Conservation (phyloP, 2,888 invertebrate species). For the Bellardia bayeri region DNA sequence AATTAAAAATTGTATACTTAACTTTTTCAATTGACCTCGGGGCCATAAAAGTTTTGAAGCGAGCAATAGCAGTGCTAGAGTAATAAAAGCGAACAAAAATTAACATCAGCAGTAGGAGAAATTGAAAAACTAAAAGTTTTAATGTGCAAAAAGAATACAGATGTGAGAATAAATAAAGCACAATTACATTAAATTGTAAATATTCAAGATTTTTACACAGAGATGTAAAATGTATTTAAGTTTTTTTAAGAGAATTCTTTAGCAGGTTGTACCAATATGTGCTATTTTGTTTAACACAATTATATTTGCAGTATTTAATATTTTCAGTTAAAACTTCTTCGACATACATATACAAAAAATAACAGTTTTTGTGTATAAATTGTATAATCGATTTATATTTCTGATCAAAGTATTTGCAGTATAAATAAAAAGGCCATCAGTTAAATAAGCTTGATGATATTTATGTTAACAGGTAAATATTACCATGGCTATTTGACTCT, state of each 20-base stretch:
- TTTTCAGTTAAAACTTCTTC: background rate
- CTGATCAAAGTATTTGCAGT: background rate
- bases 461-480: background rate
- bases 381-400: conserved; percentile 9
- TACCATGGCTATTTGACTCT: too few relatives aligned
- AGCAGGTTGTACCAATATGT: background rate
- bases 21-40: conserved; percentile 56
- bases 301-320: conserved; percentile 7
- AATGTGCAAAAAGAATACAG: background rate
- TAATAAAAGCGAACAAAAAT: conserved; percentile 14
- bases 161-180: background rate
- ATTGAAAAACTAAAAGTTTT: conserved; percentile 10
- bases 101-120: background rate
- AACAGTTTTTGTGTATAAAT: background rate
- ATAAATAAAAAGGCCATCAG: background rate
- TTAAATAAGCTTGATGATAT: background rate
- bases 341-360: background rate
- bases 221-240: too few relatives aligned
- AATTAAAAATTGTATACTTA: conserved; percentile 61
- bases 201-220: too few relatives aligned
- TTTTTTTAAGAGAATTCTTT: too few relatives aligned
- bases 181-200: background rate
- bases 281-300: background rate
- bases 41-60: conserved; percentile 45
- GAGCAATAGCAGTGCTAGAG: background rate